phyloP scores from a whole-genome alignment of 2,797 vertebrate species.

The Gallinago stenura region DNA sequence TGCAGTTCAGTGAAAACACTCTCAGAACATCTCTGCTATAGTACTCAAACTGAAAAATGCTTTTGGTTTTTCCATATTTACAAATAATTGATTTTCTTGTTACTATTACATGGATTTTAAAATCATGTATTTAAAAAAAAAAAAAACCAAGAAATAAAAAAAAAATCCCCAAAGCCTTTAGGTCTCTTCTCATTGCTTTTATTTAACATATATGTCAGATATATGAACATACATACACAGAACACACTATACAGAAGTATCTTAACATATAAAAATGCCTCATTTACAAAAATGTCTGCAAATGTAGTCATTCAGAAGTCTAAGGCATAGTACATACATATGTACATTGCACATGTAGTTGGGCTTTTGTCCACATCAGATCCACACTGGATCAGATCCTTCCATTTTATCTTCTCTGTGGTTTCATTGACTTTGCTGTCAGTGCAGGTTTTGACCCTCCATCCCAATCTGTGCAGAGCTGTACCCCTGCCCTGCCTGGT shows the following conservation, averaged over 20 bases:
- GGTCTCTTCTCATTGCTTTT: neutral
- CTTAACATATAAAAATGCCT: neutral
- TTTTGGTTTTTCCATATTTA: neutral
- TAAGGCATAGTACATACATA: neutral
- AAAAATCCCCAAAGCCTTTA: neutral
- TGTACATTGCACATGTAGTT: fast-evolving
- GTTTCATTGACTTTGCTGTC: fast-evolving
- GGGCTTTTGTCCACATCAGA: neutral
- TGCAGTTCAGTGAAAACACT: neutral
- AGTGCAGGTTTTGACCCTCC: neutral
- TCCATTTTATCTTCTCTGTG: neutral
- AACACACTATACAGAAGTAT: neutral
- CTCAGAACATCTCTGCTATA: neutral
- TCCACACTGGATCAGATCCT: neutral
- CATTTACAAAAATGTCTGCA: neutral
- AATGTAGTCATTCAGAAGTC: neutral
- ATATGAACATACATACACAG: too few species aligned
- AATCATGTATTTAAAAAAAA: neutral
- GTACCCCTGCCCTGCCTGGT: neutral
- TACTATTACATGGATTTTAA: neutral
- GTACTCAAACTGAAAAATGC: neutral
- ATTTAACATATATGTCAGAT: fast-evolving
- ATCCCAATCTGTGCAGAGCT: neutral
- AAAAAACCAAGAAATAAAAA: too few species aligned
- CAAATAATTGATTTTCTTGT: neutral